Evolutionary conservation across 2,888 invertebrate genomes (phyloP).

Genomic region (Nowickia ferox): DNA sequence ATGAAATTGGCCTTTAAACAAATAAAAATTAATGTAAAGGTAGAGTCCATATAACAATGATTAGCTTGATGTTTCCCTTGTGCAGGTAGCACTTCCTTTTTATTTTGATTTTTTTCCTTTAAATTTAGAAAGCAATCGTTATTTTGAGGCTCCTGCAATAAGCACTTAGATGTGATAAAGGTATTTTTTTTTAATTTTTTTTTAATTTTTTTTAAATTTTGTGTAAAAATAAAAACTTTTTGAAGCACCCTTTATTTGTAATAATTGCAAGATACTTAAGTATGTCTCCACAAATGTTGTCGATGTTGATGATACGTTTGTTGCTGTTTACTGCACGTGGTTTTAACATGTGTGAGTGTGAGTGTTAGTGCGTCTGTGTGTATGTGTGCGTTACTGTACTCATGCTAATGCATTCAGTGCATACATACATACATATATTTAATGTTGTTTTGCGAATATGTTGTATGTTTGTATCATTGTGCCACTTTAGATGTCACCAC

Average conservation of each 20-base stretch:
- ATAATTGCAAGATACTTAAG: not conserved
- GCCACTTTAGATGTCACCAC: conserved; percentile 71
- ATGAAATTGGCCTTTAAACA: no score
- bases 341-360: not conserved
- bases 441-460: conserved; percentile 2
- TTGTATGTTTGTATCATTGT: conserved; percentile 36
- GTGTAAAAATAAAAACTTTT: not conserved
- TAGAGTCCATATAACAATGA: no score
- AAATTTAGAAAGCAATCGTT: no score
- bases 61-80: no score
- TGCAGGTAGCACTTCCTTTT: no score
- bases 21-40: no score
- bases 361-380: conserved; percentile 3
- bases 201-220: not conserved
- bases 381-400: not conserved
- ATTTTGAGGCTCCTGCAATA: no score
- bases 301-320: conserved; percentile 71
- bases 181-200: not conserved
- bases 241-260: not conserved
- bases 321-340: conserved; percentile 53
- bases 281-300: conserved; percentile 45
- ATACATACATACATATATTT: conserved; percentile 7
- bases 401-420: conserved; percentile 30
- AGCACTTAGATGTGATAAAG: no score
- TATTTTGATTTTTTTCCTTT: no score